Evolutionary conservation across 2,797 vertebrate species (phyloP).

Genomic region (Sebastes miniatus): DNA sequence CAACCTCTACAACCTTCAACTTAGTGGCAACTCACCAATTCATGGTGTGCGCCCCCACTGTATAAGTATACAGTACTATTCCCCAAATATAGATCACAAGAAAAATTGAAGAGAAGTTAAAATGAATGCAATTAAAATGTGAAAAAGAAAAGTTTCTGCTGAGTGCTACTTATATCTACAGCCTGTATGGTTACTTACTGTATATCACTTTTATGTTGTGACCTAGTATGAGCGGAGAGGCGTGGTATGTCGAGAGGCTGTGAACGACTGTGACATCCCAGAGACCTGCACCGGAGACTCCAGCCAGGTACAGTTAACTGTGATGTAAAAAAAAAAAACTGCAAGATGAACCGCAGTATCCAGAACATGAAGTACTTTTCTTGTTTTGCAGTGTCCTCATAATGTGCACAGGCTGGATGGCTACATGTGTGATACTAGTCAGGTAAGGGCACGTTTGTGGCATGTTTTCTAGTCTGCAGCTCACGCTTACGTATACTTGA

Average conservation of each 20-base stretch:
- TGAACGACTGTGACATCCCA: conserved; percentile 96
- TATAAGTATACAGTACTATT: neutral
- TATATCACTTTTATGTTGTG: neutral
- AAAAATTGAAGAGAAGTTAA: neutral
- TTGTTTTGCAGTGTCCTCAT: conserved; percentile 88
- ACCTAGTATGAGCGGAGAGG: conserved; percentile 90
- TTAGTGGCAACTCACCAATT: neutral
- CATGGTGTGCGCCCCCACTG: neutral
- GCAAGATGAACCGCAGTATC: neutral
- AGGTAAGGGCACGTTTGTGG: conserved; percentile 78
- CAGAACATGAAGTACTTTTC: neutral
- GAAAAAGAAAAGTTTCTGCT: neutral
- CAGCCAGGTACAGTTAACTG: conserved; percentile 86
- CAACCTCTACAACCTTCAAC: neutral
- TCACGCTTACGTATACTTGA: neutral
- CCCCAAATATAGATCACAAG: neutral
- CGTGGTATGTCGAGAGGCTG: conserved; percentile 91
- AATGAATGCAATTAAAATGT: neutral
- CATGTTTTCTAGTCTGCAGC: neutral
- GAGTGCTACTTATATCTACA: neutral
- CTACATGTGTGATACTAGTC: conserved; percentile 90
- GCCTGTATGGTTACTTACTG: neutral
- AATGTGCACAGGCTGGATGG: conserved; percentile 98
- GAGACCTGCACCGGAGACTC: conserved; percentile 97
- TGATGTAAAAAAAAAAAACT: neutral